Evolutionary conservation across 2,797 vertebrate species (phyloP), one percentile per base, ranked within the genome.

Genomic region (Hirundo rustica): DNA sequence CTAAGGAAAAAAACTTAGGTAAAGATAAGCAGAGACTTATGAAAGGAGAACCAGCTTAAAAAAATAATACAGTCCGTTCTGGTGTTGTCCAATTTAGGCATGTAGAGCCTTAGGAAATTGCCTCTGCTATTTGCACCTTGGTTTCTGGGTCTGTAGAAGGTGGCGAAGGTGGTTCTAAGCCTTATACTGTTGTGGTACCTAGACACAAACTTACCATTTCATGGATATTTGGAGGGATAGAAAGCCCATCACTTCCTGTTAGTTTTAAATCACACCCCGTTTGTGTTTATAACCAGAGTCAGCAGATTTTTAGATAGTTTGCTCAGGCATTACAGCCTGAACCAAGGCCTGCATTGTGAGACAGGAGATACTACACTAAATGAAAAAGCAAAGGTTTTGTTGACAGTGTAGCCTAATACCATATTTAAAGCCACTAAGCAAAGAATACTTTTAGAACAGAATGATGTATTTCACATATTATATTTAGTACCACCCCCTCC

Each of bases 291-390:
- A 79, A 76, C 32, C 21, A 54, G 81, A 94, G 62, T 95, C 92
- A 96, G 96, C 95, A 95, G 82, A 95, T 94, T 97, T 96, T 96
- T 42, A 96, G 91, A 94, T 74, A 85, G 66, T 2, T 1, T 80
- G 51, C 79, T 75, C 86, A 93, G 67, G 53, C 85, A 93, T 93
- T 96, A 84, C 23, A 79, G 89, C 58, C 85, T 60, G 44, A 92
- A 61, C 70, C 18, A 89, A 92, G 77, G 65, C 88, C 88, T 86
- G 55, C 85, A 55, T 25, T 83, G 86, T 71, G 87, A 89, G 72
- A 78, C 62, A 64, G 53, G 40, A 88, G 88, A 92, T 72, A 94
- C 21, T 21, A 16, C 70, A 95, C 51, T 95, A 88, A 79, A 88
- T 54, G 76, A 95, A 96, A 89, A 78, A 83, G 80, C 23, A 75